Conservation (phyloP, 2,797 vertebrate genomes). For the Ambastaia sidthimunki region DNA sequence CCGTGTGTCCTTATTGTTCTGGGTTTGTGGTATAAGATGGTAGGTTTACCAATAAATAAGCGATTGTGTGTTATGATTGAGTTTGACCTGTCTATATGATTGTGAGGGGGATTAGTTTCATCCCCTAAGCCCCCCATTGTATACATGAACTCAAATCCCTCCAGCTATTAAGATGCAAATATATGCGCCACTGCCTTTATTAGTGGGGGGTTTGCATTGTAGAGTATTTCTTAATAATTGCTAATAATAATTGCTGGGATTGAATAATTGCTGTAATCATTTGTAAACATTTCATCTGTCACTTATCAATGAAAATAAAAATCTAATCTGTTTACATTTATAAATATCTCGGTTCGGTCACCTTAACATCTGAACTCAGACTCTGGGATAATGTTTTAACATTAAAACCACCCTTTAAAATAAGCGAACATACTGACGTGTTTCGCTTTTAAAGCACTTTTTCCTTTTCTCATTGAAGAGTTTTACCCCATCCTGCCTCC, state of each 20-base stretch:
- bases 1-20: no score
- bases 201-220: constrained; percentile 11
- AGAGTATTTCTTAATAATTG: background rate
- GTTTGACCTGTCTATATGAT: constrained; percentile 18
- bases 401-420: background rate
- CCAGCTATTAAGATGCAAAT: constrained; percentile 60
- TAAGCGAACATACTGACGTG: background rate
- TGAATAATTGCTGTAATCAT: constrained; percentile 8
- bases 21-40: no score
- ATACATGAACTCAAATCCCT: constrained; percentile 59
- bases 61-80: no score
- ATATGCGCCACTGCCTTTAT: constrained; percentile 52
- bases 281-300: background rate
- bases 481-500: constrained; percentile 35
- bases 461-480: background rate
- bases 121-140: constrained; percentile 49
- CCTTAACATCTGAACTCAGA: no score
- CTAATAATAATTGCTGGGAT: no score
- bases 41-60: no score
- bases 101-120: constrained; percentile 23
- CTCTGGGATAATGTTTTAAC: no score
- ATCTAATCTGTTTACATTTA: constrained; percentile 9
- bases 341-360: constrained; percentile 1
- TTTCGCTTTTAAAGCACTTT: constrained; percentile 1
- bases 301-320: background rate